phyloP scores from a whole-genome alignment of 1,140 invertebrate species.

The Polyergus mexicanus region DNA sequence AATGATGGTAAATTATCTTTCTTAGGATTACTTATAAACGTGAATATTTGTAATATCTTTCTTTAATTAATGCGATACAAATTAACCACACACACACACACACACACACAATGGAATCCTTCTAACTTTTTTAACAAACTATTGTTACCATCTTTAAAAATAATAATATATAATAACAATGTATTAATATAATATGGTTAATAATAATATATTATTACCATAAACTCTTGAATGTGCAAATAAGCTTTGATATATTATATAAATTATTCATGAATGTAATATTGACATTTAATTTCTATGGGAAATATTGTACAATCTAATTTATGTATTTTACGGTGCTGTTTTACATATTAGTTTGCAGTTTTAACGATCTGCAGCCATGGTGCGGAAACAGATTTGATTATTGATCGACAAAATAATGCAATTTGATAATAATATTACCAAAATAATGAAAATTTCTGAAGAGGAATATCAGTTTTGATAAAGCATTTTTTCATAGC shows the following conservation, averaged over 20 bases:
- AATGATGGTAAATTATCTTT: not conserved
- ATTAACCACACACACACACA: not conserved
- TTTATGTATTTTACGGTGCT: slow-evolving; percentile 14
- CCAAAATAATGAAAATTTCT: not conserved
- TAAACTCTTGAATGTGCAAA: slow-evolving; percentile 23
- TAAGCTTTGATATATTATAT: not conserved
- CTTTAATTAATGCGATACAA: not conserved
- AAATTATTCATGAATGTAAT: slow-evolving; percentile 13
- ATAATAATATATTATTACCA: not conserved
- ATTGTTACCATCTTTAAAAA: not conserved
- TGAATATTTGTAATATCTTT: not conserved
- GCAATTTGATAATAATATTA: not conserved
- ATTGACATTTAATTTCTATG: slow-evolving; percentile 17
- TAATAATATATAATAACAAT: not conserved
- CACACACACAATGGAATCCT: not conserved
- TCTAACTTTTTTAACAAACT: not conserved
- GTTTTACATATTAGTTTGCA: slow-evolving; percentile 37
- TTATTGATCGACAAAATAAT: slow-evolving; percentile 4
- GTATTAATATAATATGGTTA: slow-evolving; percentile 18
- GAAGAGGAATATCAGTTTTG: not conserved
- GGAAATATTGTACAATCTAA: not conserved
- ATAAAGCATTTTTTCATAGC: not conserved
- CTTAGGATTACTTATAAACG: not conserved
- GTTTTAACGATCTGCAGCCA: not conserved
- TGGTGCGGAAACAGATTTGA: not conserved